Evolutionary conservation across 2,888 invertebrate genomes (phyloP), one percentile per base, ranked within the genome.

Genomic region (Cenopis cana): DNA sequence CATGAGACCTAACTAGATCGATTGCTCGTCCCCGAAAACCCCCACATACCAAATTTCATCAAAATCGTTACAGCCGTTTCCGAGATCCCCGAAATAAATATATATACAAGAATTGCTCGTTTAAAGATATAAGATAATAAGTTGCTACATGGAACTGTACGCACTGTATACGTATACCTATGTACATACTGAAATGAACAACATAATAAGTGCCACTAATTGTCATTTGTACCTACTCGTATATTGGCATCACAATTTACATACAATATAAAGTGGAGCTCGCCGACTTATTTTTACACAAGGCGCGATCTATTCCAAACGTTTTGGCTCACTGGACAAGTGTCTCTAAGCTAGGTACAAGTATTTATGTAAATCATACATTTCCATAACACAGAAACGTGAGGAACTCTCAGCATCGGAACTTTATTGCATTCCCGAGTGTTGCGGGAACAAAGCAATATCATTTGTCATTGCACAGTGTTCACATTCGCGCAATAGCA

Each of bases 391-490:
- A 77, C 76, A 79, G 76, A 76, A 77, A 80, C 79, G 81, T 79
- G 80, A 81, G 79, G 79, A 77, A 79, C 80, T 81, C 79, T 77
- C 78, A 81, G 79, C 82, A 74, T 78, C 76, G 75, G 73, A 78
- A 82, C 84, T 81, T 86, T 89, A 90, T 89, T 89, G 86, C 90
- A 89, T 89, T 90, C 88, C 85, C 74, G 76, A 81, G 74, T 78
- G 69, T 74, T 75, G 69, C 71, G 75, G 75, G 75, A 73, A 80
- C 81, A 81, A 81, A 81, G 85, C 83, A 82, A 85, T 86, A 86
- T 81, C 83, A 84, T 88, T 87, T 88, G 84, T 87, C 86, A 87
- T 87, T 77, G 77, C 78, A 81, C 74, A 75, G 73, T 69, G 66
- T 73, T 70, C 68, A 64, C 68, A 68, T 57, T 52, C 41, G 70